Conservation (phyloP, 1,140 invertebrate species). For the Asobara japonica region DNA sequence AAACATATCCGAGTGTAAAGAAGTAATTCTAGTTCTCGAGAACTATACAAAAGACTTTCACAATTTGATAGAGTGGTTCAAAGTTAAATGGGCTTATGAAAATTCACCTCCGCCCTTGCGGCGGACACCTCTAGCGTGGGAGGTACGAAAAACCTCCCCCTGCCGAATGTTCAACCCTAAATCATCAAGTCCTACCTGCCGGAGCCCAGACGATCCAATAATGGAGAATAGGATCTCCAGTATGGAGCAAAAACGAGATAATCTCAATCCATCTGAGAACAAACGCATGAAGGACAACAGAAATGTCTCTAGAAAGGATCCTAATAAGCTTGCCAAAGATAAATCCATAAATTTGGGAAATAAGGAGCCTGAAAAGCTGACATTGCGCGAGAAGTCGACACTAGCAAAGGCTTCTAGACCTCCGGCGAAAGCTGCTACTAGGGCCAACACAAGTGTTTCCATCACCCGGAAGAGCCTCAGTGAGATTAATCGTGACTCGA, state of each 20-base stretch:
- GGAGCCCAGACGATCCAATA: conserved; percentile 51
- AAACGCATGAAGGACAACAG: conserved; percentile 48
- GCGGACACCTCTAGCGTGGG: conserved; percentile 91
- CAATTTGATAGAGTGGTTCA: conserved; percentile 90
- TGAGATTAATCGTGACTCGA: conserved; percentile 12
- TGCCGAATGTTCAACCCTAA: conserved; percentile 61
- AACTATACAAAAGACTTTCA: conserved; percentile 95
- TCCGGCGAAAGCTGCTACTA: conserved; percentile 33
- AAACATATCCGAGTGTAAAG: conserved; percentile 84
- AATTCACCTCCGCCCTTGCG: conserved; percentile 85
- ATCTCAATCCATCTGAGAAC: conserved; percentile 40
- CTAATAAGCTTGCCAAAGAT: conserved; percentile 41
- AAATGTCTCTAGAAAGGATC: conserved; percentile 45
- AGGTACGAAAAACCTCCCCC: conserved; percentile 92
- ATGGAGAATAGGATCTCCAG: conserved; percentile 43
- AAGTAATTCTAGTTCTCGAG: conserved; percentile 92
- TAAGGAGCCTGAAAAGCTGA: conserved; percentile 43
- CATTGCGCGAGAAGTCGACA: conserved; percentile 43
- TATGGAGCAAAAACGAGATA: conserved; percentile 36
- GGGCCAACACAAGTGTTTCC: not conserved
- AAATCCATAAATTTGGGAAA: conserved; percentile 47
- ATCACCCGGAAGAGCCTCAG: conserved; percentile 13
- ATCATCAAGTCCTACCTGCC: conserved; percentile 63
- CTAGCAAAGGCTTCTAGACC: conserved; percentile 43
- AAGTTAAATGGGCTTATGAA: conserved; percentile 93